Conservation (phyloP, 2,113 vertebrate species). For the Upupa epops region DNA sequence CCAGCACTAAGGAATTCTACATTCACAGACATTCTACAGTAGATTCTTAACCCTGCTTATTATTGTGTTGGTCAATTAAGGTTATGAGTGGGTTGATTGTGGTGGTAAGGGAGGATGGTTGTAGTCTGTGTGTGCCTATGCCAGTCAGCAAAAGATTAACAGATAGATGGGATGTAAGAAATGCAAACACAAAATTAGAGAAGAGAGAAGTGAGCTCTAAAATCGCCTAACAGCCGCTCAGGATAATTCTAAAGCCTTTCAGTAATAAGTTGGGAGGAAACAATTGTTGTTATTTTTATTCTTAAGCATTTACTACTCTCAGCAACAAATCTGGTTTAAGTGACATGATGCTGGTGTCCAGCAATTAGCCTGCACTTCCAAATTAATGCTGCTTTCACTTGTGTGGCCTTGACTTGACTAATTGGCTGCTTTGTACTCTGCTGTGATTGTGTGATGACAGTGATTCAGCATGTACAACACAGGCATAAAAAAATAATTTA, state of each 20-base stretch:
- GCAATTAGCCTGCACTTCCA: constrained; percentile 32
- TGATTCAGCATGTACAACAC: constrained; percentile 55
- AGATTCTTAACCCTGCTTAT: not conserved
- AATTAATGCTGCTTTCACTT: not conserved
- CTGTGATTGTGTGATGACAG: constrained; percentile 32
- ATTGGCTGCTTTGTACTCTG: constrained; percentile 19
- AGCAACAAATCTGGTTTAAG: constrained; percentile 3
- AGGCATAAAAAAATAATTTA: constrained; percentile 50
- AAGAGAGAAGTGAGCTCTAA: not conserved
- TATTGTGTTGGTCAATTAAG: not conserved
- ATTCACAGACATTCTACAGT: not conserved
- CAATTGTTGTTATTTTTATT: not conserved
- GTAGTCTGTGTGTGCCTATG: not conserved
- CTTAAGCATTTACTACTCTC: not conserved
- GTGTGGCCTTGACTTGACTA: constrained; percentile 29
- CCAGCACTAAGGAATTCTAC: not conserved
- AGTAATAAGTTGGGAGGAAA: not conserved
- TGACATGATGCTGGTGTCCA: not conserved
- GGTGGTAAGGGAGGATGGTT: not conserved
- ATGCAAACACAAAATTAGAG: too few species aligned
- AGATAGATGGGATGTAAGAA: not conserved
- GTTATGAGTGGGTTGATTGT: not conserved
- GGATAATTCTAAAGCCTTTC: not conserved
- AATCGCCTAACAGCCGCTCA: not conserved
- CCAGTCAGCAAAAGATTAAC: not conserved